Evolutionary conservation across 2,797 vertebrate genomes (phyloP).

Genomic region (Natrix natrix): DNA sequence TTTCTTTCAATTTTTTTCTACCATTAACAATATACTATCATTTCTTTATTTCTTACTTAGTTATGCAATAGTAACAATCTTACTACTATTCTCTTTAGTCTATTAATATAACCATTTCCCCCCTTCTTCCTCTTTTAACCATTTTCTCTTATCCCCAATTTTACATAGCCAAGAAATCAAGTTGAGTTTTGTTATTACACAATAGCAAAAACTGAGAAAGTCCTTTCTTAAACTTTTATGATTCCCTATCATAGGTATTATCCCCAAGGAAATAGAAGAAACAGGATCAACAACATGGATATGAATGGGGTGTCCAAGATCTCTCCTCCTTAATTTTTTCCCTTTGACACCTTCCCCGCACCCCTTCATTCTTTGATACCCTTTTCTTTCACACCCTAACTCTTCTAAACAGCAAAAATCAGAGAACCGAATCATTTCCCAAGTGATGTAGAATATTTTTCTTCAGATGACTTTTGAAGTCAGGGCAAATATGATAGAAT

Average conservation of each 20-base stretch:
- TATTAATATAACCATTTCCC: too few relatives aligned
- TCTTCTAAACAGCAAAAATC: background rate
- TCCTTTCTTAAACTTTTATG: background rate
- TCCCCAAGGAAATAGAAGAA: background rate
- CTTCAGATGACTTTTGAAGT: background rate
- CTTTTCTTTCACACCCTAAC: background rate
- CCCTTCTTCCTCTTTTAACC: too few relatives aligned
- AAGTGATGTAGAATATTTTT: background rate
- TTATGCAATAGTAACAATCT: too few relatives aligned
- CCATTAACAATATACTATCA: too few relatives aligned
- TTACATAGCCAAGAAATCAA: slow-evolving; percentile 22
- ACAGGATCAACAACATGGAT: background rate
- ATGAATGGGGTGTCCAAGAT: background rate
- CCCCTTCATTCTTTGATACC: background rate
- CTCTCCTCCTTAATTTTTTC: background rate
- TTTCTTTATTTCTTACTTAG: too few relatives aligned
- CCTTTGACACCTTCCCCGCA: background rate
- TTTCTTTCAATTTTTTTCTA: too few relatives aligned
- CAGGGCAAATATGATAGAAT: background rate
- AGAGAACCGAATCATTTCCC: background rate
- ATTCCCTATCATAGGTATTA: background rate
- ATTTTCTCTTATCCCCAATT: slow-evolving; percentile 17
- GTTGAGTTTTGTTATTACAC: background rate
- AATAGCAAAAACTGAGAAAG: slow-evolving; percentile 11
- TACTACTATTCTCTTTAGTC: too few relatives aligned